A percentile compares a stretch with the other conserved stretches of the same genome.
Evolutionary conservation across 1,140 invertebrate genomes (phyloP).

Genomic region (Hormaphis cornu): DNA sequence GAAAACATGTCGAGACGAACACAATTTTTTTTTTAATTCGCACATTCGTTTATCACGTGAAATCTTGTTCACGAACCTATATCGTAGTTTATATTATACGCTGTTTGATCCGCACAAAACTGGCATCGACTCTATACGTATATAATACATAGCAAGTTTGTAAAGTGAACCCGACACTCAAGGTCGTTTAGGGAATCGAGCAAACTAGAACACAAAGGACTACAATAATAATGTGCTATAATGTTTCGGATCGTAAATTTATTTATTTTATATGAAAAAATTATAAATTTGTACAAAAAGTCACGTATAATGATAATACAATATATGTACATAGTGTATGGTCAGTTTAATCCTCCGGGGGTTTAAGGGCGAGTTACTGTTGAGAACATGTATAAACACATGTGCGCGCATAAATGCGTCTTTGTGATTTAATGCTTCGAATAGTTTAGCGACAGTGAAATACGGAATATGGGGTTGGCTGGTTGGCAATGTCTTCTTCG

Average conservation of each 20-base stretch:
- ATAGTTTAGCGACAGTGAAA: neutral
- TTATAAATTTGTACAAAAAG: neutral
- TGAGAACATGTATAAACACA: no score
- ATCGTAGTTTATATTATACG: no score
- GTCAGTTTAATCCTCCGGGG: no score
- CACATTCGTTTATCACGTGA: neutral
- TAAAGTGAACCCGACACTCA: neutral
- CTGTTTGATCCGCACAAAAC: neutral
- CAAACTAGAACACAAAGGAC: constrained; percentile 2
- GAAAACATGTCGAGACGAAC: no score
- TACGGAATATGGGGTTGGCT: neutral
- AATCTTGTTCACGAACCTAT: neutral
- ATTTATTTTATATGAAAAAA: no score
- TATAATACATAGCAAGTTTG: no score
- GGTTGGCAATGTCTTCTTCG: neutral
- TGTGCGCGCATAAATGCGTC: no score
- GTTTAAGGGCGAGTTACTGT: no score
- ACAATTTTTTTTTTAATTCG: no score
- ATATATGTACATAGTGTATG: no score
- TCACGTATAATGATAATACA: no score
- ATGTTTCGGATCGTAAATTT: neutral
- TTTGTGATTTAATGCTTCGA: neutral
- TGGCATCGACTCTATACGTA: neutral
- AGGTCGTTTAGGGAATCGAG: neutral
- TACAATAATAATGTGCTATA: neutral